phyloP scores from a whole-genome alignment of 2,113 vertebrate species.

The Paradisaea rubra region DNA sequence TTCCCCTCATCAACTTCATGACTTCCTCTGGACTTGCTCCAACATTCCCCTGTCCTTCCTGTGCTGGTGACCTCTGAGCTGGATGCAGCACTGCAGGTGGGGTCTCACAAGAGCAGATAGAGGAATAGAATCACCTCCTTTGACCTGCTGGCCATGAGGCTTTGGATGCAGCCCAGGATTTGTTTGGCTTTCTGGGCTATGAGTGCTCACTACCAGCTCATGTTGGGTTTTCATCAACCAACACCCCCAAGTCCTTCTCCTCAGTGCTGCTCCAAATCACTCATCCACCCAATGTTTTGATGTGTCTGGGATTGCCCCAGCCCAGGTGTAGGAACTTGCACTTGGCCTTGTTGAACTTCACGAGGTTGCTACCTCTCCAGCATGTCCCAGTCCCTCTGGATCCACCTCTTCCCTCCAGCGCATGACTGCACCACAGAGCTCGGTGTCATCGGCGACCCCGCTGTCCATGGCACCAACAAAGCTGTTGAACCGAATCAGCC shows the following conservation, averaged over 20 bases:
- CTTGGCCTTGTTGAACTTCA: not conserved
- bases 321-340: not conserved
- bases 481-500: not conserved
- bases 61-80: not conserved
- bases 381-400: not conserved
- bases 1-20: not conserved
- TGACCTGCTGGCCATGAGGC: not conserved
- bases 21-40: not conserved
- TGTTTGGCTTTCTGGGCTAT: not conserved
- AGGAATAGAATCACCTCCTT: not conserved
- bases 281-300: not conserved
- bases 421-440: not conserved
- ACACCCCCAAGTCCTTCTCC: not conserved
- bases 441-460: not conserved
- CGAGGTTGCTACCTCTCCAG: not conserved
- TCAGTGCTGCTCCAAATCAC: not conserved
- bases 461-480: not conserved
- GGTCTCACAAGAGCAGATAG: not conserved
- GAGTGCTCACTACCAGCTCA: accelerated
- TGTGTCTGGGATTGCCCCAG: not conserved
- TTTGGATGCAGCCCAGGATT: not conserved
- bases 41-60: not conserved
- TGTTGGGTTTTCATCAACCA: not conserved
- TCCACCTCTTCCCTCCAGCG: not conserved
- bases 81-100: not conserved